Conservation (phyloP, 2,888 invertebrate genomes). For the Diadegma fenestrale region DNA sequence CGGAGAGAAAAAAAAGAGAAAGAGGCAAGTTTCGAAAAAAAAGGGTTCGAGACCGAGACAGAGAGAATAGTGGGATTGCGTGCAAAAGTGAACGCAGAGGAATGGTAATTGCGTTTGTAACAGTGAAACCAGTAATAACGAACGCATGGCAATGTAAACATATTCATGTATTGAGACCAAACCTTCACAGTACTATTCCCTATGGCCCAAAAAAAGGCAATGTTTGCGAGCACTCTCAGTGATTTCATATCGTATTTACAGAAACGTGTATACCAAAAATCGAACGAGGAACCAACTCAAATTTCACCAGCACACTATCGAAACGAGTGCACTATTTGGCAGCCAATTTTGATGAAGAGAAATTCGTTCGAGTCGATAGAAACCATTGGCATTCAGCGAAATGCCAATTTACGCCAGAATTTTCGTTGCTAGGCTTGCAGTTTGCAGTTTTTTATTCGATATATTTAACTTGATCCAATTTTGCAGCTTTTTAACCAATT, state of each 20-base stretch:
- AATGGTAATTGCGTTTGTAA: conserved; percentile 55
- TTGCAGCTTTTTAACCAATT: no score
- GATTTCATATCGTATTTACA: conserved; percentile 19
- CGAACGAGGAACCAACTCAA: neutral
- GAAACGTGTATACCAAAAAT: conserved; percentile 1
- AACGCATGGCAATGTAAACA: conserved; percentile 50
- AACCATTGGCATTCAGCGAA: neutral
- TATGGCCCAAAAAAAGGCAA: neutral
- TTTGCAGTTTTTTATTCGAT: no score
- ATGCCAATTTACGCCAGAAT: neutral
- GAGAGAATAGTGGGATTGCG: conserved; percentile 22
- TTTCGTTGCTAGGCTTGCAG: no score
- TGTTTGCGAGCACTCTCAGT: conserved; percentile 31
- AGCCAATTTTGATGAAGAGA: neutral
- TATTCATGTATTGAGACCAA: conserved; percentile 47
- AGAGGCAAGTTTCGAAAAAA: neutral
- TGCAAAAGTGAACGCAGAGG: conserved; percentile 12
- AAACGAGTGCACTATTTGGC: neutral
- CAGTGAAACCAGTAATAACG: conserved; percentile 50
- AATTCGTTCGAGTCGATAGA: neutral
- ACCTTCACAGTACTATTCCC: conserved; percentile 13
- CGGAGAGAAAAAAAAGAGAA: neutral
- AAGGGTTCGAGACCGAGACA: neutral
- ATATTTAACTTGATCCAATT: no score
- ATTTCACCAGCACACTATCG: neutral